These are phyloP conservation scores for Vultur gryphus DNA, from an alignment of 2,797 vertebrate genomes.

Conservation along the genomic window DNA sequence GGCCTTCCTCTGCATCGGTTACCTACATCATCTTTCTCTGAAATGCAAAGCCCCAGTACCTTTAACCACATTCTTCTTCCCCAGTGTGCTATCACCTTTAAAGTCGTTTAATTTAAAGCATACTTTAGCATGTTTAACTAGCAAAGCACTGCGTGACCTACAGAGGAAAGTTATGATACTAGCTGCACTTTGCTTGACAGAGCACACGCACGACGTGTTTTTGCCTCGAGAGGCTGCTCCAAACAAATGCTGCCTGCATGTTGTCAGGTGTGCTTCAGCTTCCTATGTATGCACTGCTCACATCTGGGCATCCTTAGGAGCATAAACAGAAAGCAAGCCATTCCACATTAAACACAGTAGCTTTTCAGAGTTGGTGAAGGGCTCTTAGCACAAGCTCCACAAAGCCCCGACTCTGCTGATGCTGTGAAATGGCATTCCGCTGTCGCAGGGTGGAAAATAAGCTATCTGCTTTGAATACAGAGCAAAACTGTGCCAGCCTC, in stretches of 20 bases:
- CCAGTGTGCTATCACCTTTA: neutral
- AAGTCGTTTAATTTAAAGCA: neutral
- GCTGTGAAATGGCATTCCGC: neutral
- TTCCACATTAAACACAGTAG: neutral
- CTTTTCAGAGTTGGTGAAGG: neutral
- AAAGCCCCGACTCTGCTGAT: neutral
- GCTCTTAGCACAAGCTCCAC: neutral
- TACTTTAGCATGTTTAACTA: accelerated
- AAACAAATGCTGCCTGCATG: neutral
- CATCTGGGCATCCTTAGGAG: neutral
- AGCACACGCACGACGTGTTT: accelerated
- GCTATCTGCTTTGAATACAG: neutral
- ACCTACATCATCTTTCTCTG: neutral
- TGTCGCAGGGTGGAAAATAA: neutral
- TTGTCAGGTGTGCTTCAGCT: accelerated
- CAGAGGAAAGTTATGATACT: neutral
- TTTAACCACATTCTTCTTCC: neutral
- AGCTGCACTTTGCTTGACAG: neutral
- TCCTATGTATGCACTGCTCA: neutral
- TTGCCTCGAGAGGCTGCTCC: neutral
- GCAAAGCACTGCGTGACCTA: neutral
- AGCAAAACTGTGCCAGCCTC: neutral
- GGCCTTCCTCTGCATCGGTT: neutral
- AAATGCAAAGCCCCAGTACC: neutral
- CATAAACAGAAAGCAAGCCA: neutral